phyloP scores from a whole-genome alignment of 2,888 invertebrate genomes.

The Hecatera dysodea region DNA sequence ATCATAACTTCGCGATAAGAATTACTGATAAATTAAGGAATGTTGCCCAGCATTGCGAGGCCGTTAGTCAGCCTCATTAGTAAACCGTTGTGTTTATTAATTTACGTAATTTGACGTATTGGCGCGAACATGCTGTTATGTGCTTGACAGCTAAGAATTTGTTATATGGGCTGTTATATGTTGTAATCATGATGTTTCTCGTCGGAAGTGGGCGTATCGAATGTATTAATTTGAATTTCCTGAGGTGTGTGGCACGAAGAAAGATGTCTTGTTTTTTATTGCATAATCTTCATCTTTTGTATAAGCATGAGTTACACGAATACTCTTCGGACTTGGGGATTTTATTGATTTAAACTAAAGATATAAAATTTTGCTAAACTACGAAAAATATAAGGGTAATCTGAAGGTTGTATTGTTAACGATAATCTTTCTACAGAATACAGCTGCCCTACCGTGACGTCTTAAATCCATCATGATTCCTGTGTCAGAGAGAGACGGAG shows the following conservation, averaged over 20 bases:
- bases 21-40: slow-evolving; percentile 32
- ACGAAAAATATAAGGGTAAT: background rate
- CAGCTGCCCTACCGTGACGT: too few relatives aligned
- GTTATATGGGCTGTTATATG: slow-evolving; percentile 26
- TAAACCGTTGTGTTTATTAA: slow-evolving; percentile 36
- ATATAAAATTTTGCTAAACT: background rate
- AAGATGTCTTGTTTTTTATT: slow-evolving; percentile 3
- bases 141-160: slow-evolving; percentile 35
- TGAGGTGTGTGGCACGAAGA: background rate
- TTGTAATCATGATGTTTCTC: slow-evolving; percentile 28
- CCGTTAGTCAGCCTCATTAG: slow-evolving; percentile 52
- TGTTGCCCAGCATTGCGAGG: slow-evolving; percentile 18
- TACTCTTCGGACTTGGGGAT: too few relatives aligned
- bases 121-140: slow-evolving; percentile 26
- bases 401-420: background rate
- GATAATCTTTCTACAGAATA: too few relatives aligned
- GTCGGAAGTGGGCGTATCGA: slow-evolving; percentile 19
- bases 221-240: slow-evolving; percentile 35
- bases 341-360: background rate
- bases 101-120: slow-evolving; percentile 47
- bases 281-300: background rate
- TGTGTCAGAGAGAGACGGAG: too few relatives aligned
- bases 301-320: background rate
- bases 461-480: background rate
- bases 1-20: slow-evolving; percentile 39